Percentiles rank a stretch among this genome's conserved stretches.
phyloP scores from a whole-genome alignment of 1,140 invertebrate species.

The Melitaea cinxia region DNA sequence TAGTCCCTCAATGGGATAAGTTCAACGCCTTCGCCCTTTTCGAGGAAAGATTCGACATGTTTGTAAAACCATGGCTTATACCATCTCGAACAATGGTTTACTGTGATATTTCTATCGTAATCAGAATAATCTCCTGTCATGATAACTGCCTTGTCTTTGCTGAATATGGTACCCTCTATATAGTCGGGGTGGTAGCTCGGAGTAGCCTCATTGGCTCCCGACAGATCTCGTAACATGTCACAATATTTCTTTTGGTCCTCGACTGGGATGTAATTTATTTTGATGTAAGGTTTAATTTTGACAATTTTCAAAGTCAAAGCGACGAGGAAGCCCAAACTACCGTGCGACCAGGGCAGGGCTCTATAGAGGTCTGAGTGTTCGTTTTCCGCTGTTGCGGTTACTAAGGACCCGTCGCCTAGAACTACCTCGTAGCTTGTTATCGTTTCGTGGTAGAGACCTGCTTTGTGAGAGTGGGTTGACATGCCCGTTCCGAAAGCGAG shows the following conservation, averaged over 20 bases:
- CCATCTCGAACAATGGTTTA: slow-evolving; percentile 89
- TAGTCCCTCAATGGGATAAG: slow-evolving; percentile 91
- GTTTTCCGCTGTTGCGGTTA: slow-evolving; percentile 87
- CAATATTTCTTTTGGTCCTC: slow-evolving; percentile 85
- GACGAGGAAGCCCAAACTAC: slow-evolving; percentile 91
- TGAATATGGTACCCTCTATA: slow-evolving; percentile 89
- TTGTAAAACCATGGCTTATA: slow-evolving; percentile 95
- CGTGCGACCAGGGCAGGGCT: slow-evolving; percentile 92
- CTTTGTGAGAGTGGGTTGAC: slow-evolving; percentile 90
- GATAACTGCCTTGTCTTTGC: slow-evolving; percentile 86
- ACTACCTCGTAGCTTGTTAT: slow-evolving; percentile 90
- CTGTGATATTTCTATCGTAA: slow-evolving; percentile 62
- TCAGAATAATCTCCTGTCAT: slow-evolving; percentile 86
- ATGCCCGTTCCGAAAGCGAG: slow-evolving; percentile 92
- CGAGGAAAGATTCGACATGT: slow-evolving; percentile 85
- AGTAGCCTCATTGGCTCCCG: slow-evolving; percentile 79
- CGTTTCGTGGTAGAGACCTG: slow-evolving; percentile 91
- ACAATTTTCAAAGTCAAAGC: slow-evolving; percentile 89
- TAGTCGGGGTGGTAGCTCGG: slow-evolving; percentile 87
- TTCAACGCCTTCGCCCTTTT: slow-evolving; percentile 81
- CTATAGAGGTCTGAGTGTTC: slow-evolving; percentile 88
- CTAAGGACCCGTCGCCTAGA: slow-evolving; percentile 86
- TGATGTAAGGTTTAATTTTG: slow-evolving; percentile 86
- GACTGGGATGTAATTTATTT: slow-evolving; percentile 87
- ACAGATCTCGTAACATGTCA: slow-evolving; percentile 81